phyloP scores from a whole-genome alignment of 2,888 invertebrate genomes.

The Orthosia gracilis region DNA sequence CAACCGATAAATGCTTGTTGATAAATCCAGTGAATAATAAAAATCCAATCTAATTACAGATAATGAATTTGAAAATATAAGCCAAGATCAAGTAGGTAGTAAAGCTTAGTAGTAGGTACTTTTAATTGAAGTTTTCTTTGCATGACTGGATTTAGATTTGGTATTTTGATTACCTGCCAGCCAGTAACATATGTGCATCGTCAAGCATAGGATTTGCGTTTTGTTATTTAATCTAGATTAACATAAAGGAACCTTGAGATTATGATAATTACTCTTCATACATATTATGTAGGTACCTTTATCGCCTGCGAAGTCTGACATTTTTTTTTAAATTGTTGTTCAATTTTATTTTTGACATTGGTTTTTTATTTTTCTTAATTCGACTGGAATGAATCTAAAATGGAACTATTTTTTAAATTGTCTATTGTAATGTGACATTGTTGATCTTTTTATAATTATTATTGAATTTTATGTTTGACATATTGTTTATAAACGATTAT shows the following conservation, averaged over 20 bases:
- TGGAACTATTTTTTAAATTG: too few species aligned
- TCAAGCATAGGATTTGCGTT: not conserved
- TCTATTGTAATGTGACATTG: too few species aligned
- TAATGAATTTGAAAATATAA: constrained; percentile 34
- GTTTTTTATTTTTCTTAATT: too few species aligned
- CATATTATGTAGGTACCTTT: too few species aligned
- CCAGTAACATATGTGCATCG: not conserved
- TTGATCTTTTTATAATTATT: too few species aligned
- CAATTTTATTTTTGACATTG: too few species aligned
- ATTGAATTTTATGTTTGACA: too few species aligned
- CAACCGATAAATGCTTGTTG: constrained; percentile 57
- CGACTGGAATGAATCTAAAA: too few species aligned
- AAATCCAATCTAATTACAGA: constrained; percentile 45
- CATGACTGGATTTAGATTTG: not conserved
- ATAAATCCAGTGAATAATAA: constrained; percentile 23
- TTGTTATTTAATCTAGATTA: not conserved
- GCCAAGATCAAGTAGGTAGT: not conserved
- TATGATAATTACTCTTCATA: not conserved
- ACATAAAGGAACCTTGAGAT: not conserved
- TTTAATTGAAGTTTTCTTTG: constrained; percentile 13
- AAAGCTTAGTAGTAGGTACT: not conserved
- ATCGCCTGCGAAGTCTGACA: too few species aligned
- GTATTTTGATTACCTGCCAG: constrained; percentile 15
- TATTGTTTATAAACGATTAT: too few species aligned
- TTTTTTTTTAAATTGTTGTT: too few species aligned